Conservation (phyloP, 2,113 vertebrate species). For the Pithys albifrons region DNA sequence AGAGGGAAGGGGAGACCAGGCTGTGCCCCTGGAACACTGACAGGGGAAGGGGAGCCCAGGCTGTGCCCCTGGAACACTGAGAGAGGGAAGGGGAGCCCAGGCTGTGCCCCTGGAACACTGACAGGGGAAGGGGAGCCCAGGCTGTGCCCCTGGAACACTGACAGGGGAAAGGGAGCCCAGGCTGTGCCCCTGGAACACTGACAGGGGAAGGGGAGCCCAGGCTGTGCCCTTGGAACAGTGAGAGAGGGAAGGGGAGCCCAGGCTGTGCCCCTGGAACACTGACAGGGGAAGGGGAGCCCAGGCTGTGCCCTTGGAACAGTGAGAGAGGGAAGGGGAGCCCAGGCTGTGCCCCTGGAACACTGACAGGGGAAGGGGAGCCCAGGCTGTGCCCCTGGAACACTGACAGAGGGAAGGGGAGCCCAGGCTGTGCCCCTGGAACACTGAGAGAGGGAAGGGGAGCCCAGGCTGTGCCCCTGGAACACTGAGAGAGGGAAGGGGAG, state of each 20-base stretch:
- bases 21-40: no score
- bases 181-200: background rate
- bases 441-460: no score
- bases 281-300: background rate
- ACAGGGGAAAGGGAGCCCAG: background rate
- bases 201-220: background rate
- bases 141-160: background rate
- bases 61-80: background rate
- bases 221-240: background rate
- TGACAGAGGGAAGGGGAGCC: background rate
- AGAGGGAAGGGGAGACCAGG: no score
- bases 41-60: background rate
- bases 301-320: background rate
- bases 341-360: no score
- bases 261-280: no score
- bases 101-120: background rate
- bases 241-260: background rate
- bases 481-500: background rate
- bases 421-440: background rate
- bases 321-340: no score
- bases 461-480: background rate
- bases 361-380: background rate
- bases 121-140: background rate
- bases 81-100: background rate
- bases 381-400: background rate